Base-by-base conservation (phyloP, 1,140 invertebrate genomes). In the Neodiprion pinetum region DNA sequence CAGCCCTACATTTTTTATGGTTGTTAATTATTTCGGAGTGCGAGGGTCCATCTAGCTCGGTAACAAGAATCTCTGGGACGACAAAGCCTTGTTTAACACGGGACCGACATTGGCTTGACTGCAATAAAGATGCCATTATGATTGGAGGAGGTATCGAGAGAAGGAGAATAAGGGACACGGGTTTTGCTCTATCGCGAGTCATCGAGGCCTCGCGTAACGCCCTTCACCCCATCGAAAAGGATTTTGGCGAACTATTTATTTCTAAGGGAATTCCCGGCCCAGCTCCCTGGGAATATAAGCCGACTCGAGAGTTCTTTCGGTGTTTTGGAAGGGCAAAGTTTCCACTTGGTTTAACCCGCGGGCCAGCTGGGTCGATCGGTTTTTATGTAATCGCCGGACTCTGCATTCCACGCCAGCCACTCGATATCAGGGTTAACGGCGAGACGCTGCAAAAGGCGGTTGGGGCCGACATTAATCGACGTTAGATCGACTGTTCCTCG, bases 231-330 rank as follows among this genome's bases (percentile, higher is more conserved):
- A 80, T 81, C 81, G 80, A 79, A 75, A 75, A 77, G 78, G 79
- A 83, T 79, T 80, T 77, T 73, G 48, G 65, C 71, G 77, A 83
- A 83, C 75, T 79, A 80, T 81, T 82, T 82, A 77, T 80, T 80
- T 81, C 9, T 12, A 0, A 61, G 53, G 11, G 53, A 61, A 61
- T 61, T 8, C 2, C 53, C n/a, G 9, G 11, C 9, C 53, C 2
- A 40, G 2, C 28, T 40, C 28, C 1, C 28, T 5, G 28, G 28
- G 9, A 7, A 61, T 17, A 40, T 40, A 17, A 17, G n/a, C 53
- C 53, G 11, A 61, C 53, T 61, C n/a, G 53, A 61, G 7, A 61
- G 53, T 61, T 61, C n/a, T 61, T 61, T 17, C 53, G n/a, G 53
- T 61, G 53, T 61, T 61, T 61, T 61, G n/a, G 53, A 61, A 61